Conservation (phyloP, 2,797 vertebrate species). For the Zalophus californianus region DNA sequence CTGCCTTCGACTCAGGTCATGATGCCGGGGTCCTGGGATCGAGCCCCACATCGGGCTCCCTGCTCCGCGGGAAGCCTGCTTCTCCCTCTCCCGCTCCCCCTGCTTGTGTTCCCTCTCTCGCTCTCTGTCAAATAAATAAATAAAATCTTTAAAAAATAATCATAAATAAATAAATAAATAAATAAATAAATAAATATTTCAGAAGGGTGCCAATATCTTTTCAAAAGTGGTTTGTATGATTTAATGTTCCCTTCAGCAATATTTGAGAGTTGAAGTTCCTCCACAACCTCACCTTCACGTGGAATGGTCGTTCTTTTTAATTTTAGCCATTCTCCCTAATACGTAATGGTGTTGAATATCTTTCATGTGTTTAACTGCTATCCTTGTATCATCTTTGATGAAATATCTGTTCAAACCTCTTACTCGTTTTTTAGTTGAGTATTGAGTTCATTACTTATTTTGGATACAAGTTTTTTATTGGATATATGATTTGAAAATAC, state of each 20-base stretch:
- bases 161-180: too few relatives aligned
- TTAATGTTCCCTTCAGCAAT: not conserved
- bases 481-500: not conserved
- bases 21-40: too few relatives aligned
- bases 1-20: too few relatives aligned
- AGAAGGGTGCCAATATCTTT: not conserved
- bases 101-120: too few relatives aligned
- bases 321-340: not conserved
- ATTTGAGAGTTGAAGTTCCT: not conserved
- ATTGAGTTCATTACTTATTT: not conserved
- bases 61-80: too few relatives aligned
- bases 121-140: too few relatives aligned
- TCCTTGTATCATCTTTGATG: not conserved
- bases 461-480: not conserved
- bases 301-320: not conserved
- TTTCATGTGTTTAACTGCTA: not conserved
- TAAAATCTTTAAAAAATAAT: too few relatives aligned
- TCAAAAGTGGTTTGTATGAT: not conserved
- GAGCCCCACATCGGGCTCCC: too few relatives aligned
- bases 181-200: not conserved
- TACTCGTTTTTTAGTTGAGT: not conserved
- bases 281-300: not conserved
- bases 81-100: too few relatives aligned
- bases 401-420: not conserved
- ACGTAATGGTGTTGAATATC: not conserved